Evolutionary conservation across 1,140 invertebrate genomes (phyloP), one percentile per base, ranked within the genome.

Genomic region (Drosophila persimilis): DNA sequence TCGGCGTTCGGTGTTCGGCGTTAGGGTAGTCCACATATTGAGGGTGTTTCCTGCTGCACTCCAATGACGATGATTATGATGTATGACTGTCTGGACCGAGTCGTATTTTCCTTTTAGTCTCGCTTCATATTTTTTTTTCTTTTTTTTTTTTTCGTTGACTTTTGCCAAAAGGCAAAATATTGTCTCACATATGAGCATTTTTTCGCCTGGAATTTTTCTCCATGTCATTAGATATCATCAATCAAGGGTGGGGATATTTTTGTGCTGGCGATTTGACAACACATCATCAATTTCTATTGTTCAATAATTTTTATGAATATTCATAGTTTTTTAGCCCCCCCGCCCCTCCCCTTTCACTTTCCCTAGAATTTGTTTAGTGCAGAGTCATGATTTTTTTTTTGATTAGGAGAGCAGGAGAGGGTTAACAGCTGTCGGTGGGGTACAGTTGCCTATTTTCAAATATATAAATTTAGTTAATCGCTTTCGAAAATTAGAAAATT

Each of bases 261-360:
- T 35, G 22, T 80, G 55, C 54, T 13, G 67, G 52, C 77, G 41
- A 85, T 85, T 85, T 81, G 83, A 88, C 83, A 83, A 78, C 83
- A 88, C 75, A 88, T 86, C 83, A 86, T 86, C 83, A 83, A 81
- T 83, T 79, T 88, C 83, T 88, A 86, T 86, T 86, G 83, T 83
- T 83, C 78, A 88, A 86, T 88, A 76, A 72, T 77, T 86, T 39
- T 86, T 88, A 86, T 86, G 83, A 86, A 86, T 86, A 86, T 86
- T 86, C 83, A 86, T 86, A 86, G 83, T 86, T 79, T 76, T 79
- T 75, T 80, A 77, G 74, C 71, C 52, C 64, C 26, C 24, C 26
- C 46, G 17, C 17, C 17, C 17, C 17, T 20, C 20, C 20, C 20
- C 20, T 45, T 58, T 26, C n/a, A 45, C n/a, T 53, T 58, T 31